phyloP scores from a whole-genome alignment of 92 coral and sea anemone genomes.

The Epizoanthus stellaris region DNA sequence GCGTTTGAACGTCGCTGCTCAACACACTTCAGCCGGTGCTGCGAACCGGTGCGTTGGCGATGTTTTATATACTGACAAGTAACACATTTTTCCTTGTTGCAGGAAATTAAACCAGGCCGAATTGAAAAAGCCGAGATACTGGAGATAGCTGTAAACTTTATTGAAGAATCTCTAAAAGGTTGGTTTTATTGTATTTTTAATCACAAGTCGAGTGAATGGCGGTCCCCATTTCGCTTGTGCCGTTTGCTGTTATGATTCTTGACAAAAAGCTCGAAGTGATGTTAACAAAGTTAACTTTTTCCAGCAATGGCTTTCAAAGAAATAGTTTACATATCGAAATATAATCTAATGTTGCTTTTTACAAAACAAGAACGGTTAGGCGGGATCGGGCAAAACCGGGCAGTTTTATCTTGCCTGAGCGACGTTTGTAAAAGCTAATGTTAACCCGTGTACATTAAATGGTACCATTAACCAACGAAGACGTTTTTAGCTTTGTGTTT shows the following conservation, averaged over 20 bases:
- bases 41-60: no score
- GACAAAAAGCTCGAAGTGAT: no score
- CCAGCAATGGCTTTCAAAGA: no score
- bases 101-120: constrained; percentile 3
- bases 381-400: background rate
- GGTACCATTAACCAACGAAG: no score
- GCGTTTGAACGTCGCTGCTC: no score
- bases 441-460: no score
- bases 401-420: background rate
- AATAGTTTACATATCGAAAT: no score
- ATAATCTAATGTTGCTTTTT: background rate
- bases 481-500: no score
- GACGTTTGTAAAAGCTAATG: background rate
- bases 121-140: constrained; percentile 5
- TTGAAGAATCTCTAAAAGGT: constrained; percentile 18
- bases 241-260: no score
- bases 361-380: background rate
- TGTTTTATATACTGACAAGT: no score
- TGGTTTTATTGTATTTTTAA: background rate
- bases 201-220: background rate
- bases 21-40: no score
- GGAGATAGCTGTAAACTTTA: constrained; percentile 8
- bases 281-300: no score
- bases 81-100: background rate
- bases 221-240: background rate